Evolutionary conservation across 1,140 invertebrate genomes (phyloP).

Genomic region (Neodiprion virginianus): DNA sequence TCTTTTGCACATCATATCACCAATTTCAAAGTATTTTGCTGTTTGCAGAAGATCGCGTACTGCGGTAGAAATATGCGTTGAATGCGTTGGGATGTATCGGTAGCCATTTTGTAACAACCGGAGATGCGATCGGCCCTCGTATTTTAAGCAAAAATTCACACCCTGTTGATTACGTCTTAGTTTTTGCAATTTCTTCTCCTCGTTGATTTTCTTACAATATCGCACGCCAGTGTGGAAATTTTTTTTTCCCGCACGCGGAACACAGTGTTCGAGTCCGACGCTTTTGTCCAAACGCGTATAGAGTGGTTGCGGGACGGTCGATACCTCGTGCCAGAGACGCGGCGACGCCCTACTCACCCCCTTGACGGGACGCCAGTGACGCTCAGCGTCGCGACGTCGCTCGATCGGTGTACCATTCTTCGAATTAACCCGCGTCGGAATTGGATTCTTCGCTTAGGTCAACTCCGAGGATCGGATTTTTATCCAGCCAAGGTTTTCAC

Average conservation of each 20-base stretch:
- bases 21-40: too few relatives aligned
- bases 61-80: too few relatives aligned
- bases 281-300: background rate
- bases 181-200: too few relatives aligned
- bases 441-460: background rate
- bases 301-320: conserved; percentile 44
- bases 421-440: background rate
- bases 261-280: background rate
- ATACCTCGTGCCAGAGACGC: conserved; percentile 60
- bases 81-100: too few relatives aligned
- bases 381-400: conserved; percentile 44
- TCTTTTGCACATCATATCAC: too few relatives aligned
- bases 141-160: too few relatives aligned
- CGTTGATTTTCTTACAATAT: too few relatives aligned
- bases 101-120: too few relatives aligned
- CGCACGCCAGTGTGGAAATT: too few relatives aligned
- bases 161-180: too few relatives aligned
- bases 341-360: conserved; percentile 59
- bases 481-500: background rate
- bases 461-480: background rate
- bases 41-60: too few relatives aligned
- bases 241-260: background rate
- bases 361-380: conserved; percentile 45
- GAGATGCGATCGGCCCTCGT: too few relatives aligned
- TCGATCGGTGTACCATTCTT: background rate